A percentile compares a stretch with the other conserved stretches of the same genome.
Conservation (phyloP, 2,797 vertebrate species). For the Rhadinocentrus ornatus region DNA sequence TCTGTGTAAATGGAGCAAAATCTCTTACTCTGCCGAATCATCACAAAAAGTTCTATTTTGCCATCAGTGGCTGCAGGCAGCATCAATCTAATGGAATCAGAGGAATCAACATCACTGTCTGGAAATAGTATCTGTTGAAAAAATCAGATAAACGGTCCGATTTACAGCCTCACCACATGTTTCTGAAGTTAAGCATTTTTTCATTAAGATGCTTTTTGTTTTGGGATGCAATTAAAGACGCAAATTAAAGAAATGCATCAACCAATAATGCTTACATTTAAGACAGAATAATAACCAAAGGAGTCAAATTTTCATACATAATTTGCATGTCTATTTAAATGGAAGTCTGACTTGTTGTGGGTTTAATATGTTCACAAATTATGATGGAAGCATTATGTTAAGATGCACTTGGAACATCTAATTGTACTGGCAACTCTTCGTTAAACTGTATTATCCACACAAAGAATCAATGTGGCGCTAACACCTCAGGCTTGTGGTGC, state of each 20-base stretch:
- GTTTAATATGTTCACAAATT: background rate
- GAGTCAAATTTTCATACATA: too few species aligned
- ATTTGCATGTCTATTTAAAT: background rate
- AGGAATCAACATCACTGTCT: conserved; percentile 43
- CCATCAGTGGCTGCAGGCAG: conserved; percentile 6
- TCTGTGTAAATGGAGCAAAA: too few species aligned
- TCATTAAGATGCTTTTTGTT: background rate
- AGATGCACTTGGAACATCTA: conserved; percentile 9
- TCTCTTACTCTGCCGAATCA: too few species aligned
- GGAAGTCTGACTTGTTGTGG: background rate
- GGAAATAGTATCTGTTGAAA: conserved; percentile 27
- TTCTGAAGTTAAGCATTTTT: background rate
- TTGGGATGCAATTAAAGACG: too few species aligned
- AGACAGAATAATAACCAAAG: too few species aligned
- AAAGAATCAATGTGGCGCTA: conserved; percentile 5
- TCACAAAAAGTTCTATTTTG: too few species aligned
- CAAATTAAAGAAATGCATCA: too few species aligned
- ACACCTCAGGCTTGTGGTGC: background rate
- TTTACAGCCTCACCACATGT: background rate
- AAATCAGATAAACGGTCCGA: conserved; percentile 17
- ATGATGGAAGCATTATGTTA: background rate
- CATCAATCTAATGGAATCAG: background rate
- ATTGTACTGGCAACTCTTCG: background rate
- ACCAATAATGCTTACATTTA: too few species aligned
- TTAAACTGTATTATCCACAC: conserved; percentile 4